Conservation (phyloP, 2,888 invertebrate genomes). For the Pheosia tremula region DNA sequence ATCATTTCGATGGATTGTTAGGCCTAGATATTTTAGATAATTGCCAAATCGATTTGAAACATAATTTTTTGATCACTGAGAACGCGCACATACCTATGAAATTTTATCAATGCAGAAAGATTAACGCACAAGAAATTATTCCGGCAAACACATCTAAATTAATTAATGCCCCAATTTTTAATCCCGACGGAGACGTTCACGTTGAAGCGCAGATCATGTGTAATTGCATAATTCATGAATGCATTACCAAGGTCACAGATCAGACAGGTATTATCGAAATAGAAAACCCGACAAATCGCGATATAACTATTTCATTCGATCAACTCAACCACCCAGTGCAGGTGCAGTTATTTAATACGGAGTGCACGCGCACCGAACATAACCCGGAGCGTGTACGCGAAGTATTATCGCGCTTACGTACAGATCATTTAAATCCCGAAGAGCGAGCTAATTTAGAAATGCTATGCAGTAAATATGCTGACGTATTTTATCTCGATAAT, state of each 20-base stretch:
- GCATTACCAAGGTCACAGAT: slow-evolving; percentile 36
- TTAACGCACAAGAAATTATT: slow-evolving; percentile 20
- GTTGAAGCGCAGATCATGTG: slow-evolving; percentile 25
- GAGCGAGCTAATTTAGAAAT: slow-evolving; percentile 33
- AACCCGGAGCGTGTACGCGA: slow-evolving; percentile 16
- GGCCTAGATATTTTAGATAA: slow-evolving; percentile 34
- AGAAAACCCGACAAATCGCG: no score
- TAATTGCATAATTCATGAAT: slow-evolving; percentile 30
- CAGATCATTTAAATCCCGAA: slow-evolving; percentile 40
- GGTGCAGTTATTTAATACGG: slow-evolving; percentile 28
- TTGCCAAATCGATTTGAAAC: slow-evolving; percentile 32
- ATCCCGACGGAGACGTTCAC: slow-evolving; percentile 25
- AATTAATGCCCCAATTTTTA: slow-evolving; percentile 28
- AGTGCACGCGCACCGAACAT: slow-evolving; percentile 23
- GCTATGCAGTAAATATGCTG: slow-evolving; percentile 26
- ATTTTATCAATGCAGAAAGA: slow-evolving; percentile 6
- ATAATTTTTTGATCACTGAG: slow-evolving; percentile 20
- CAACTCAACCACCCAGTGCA: slow-evolving; percentile 24
- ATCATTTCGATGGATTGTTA: slow-evolving; percentile 40
- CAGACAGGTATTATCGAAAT: slow-evolving; percentile 21
- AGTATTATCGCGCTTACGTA: slow-evolving; percentile 36
- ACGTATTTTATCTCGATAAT: slow-evolving; percentile 30
- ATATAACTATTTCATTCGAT: slow-evolving; percentile 21
- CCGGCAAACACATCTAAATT: slow-evolving; percentile 32
- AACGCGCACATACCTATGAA: neutral